Evolutionary conservation across 1,140 invertebrate genomes (phyloP), one percentile per base, ranked within the genome.

Genomic region (Cheumatopsyche charites): DNA sequence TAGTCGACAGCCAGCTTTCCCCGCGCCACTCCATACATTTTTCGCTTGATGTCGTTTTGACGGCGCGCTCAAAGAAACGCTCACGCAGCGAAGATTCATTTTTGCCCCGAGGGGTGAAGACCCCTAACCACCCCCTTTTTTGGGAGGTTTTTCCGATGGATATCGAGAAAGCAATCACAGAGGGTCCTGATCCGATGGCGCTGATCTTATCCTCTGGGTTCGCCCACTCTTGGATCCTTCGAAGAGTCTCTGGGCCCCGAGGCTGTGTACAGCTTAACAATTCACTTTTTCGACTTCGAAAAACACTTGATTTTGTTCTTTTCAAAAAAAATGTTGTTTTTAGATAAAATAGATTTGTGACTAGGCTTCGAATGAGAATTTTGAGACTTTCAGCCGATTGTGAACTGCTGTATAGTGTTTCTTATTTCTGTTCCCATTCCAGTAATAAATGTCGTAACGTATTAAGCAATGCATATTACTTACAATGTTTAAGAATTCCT

Each of bases 151-250:
- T n/a, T 62, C 29, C 36, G 29, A 63, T 63, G 29, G 62, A 63
- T 63, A 63, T 63, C 62, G 41, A 42, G 62, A 63, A 63, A 63
- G 62, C 62, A 63, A 63, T 63, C 62, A 63, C 62, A 63, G 62
- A 63, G 11, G 62, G 26, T 63, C 19, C 29, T 25, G 29, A 63
- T 63, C 62, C 62, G 29, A 29, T 29, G 62, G 62, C 19, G 15
- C 62, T 63, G 62, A 63, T 63, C 36, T 63, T 63, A 63, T 63
- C 62, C 29, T 36, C 29, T 9, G 29, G 3, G 29, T 36, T 36
- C 3, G 29, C 29, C 29, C 29, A 36, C 29, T 36, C 29, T 9
- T 36, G 3, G 29, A 36, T 4, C 29, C 3, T 9, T 36, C 29
- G 29, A 36, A 9, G 9, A 4, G 29, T 9, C n/a, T n/a, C n/a